These are phyloP conservation scores for Strix aluco DNA, from an alignment of 2,113 vertebrate genomes.

Conservation along the genomic window DNA sequence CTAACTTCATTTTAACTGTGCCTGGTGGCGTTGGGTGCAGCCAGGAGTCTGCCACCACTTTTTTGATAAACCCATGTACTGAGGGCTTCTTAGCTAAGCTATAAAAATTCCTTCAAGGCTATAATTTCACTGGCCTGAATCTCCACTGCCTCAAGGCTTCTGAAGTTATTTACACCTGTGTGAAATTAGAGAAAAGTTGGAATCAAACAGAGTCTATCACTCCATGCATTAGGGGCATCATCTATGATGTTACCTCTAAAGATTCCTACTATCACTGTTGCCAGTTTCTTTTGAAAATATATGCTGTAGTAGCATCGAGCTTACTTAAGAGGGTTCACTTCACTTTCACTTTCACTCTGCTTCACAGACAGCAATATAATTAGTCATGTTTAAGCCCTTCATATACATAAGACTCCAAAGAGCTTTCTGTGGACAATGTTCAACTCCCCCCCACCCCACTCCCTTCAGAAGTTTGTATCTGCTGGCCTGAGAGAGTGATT, in stretches of 20 bases:
- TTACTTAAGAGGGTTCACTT: background rate
- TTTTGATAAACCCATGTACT: constrained; percentile 1
- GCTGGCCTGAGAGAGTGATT: background rate
- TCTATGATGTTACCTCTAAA: background rate
- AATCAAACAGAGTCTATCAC: background rate
- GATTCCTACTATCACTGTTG: background rate
- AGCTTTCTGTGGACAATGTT: background rate
- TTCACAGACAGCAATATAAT: background rate
- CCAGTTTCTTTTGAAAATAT: background rate
- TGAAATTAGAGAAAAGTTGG: background rate
- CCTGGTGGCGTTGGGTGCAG: background rate
- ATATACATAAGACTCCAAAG: background rate
- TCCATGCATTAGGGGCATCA: background rate
- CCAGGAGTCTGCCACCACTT: background rate
- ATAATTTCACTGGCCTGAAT: background rate
- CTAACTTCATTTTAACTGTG: constrained; percentile 25
- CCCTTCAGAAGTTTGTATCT: background rate
- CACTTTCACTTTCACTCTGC: background rate
- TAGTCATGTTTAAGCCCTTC: background rate
- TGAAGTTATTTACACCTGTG: background rate
- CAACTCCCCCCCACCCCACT: background rate
- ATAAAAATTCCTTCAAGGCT: background rate
- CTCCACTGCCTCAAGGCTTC: background rate
- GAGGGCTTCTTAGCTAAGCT: background rate
- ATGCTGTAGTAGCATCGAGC: background rate